Evolutionary conservation across 2,113 vertebrate genomes (phyloP).

Genomic region (Eudyptes chrysolophus): DNA sequence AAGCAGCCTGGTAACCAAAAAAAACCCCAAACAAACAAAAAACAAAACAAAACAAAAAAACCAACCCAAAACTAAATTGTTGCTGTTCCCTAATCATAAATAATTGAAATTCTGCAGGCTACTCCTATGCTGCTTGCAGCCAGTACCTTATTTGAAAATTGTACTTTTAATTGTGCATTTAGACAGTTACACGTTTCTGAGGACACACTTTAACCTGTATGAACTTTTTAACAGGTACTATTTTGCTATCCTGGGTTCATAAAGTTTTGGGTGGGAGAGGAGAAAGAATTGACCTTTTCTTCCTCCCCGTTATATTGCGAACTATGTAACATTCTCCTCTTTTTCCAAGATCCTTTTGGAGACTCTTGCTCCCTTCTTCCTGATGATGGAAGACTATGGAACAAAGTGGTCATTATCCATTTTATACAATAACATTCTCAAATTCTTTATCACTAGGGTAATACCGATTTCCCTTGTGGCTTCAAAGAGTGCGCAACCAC

Average conservation of each 20-base stretch:
- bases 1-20: neutral
- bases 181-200: neutral
- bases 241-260: neutral
- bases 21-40: too few species aligned
- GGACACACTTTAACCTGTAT: neutral
- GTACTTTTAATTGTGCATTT: neutral
- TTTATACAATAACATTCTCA: neutral
- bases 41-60: too few species aligned
- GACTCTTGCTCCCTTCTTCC: neutral
- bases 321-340: neutral
- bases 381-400: neutral
- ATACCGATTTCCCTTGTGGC: neutral
- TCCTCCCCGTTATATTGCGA: neutral
- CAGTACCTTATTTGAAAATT: neutral
- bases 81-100: neutral
- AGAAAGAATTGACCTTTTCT: neutral
- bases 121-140: neutral
- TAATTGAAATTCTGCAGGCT: neutral
- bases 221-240: neutral
- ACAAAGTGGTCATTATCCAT: neutral
- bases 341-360: neutral
- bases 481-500: neutral
- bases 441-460: neutral
- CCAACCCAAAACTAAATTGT: neutral
- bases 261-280: neutral